phyloP scores from a whole-genome alignment of 1,140 invertebrate genomes.

The Zaprionus camerounensis region DNA sequence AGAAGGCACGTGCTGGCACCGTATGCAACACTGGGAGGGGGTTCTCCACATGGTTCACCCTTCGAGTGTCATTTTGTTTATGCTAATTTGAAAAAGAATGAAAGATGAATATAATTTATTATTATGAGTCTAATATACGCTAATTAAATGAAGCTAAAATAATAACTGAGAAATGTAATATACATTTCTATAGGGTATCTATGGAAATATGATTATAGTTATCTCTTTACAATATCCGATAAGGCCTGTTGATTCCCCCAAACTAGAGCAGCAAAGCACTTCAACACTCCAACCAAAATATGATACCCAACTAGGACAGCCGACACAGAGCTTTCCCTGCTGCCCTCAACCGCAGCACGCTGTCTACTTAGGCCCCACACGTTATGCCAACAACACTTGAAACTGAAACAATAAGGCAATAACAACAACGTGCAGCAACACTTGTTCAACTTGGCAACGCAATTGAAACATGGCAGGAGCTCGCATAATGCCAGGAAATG shows the following conservation, averaged over 20 bases:
- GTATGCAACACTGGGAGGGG: background rate
- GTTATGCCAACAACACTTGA: conserved; percentile 71
- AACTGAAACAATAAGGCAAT: conserved; percentile 20
- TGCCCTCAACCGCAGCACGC: conserved; percentile 45
- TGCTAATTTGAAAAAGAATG: conserved; percentile 5
- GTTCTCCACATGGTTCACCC: background rate
- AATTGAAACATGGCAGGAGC: conserved; percentile 57
- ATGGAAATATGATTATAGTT: background rate
- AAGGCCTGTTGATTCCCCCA: background rate
- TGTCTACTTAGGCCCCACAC: conserved; percentile 52
- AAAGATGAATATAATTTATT: background rate
- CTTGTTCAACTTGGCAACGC: conserved; percentile 39
- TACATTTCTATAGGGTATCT: background rate
- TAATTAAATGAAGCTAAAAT: conserved; percentile 1
- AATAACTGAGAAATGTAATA: background rate
- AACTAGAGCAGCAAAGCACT: background rate
- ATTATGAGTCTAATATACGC: background rate
- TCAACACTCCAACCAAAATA: background rate
- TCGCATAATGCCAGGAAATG: conserved; percentile 65
- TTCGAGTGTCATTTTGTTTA: conserved; percentile 2
- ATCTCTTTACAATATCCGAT: background rate
- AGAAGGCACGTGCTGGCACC: conserved; percentile 24
- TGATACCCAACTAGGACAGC: background rate
- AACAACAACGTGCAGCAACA: conserved; percentile 17
- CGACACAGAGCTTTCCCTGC: background rate